Conservation (phyloP, 2,797 vertebrate genomes). For the Liasis olivaceus region DNA sequence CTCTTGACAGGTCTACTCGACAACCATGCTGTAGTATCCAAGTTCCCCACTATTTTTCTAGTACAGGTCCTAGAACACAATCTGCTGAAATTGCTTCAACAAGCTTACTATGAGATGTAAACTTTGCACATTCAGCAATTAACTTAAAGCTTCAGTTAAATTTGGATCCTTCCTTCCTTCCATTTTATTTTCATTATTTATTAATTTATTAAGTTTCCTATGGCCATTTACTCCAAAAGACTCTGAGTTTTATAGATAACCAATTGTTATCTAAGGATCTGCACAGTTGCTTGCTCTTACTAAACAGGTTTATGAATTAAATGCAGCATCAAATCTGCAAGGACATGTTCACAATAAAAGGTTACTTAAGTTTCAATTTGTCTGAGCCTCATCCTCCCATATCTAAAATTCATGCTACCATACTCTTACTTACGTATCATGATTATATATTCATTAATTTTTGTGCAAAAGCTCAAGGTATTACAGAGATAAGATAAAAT, state of each 20-base stretch:
- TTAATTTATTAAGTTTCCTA: background rate
- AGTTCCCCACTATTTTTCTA: no score
- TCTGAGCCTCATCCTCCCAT: constrained; percentile 4
- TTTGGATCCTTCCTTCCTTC: background rate
- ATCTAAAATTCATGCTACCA: constrained; percentile 27
- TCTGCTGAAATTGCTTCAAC: background rate
- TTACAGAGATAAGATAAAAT: background rate
- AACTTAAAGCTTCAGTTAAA: background rate
- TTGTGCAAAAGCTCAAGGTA: background rate
- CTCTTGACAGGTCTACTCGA: no score
- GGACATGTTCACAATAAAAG: background rate
- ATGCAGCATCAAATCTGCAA: background rate
- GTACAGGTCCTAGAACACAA: no score
- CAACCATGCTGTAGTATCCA: no score
- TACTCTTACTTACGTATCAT: constrained; percentile 25
- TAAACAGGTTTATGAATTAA: background rate
- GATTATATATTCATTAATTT: constrained; percentile 41
- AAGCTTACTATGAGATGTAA: background rate
- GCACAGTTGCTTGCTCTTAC: background rate
- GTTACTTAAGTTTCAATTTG: constrained; percentile 1
- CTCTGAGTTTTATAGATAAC: background rate
- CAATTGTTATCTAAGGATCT: background rate
- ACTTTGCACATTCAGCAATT: background rate
- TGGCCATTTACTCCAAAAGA: background rate
- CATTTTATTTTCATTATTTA: background rate